Conservation (phyloP, 2,113 vertebrate species). For the Hepsetus odoe region DNA sequence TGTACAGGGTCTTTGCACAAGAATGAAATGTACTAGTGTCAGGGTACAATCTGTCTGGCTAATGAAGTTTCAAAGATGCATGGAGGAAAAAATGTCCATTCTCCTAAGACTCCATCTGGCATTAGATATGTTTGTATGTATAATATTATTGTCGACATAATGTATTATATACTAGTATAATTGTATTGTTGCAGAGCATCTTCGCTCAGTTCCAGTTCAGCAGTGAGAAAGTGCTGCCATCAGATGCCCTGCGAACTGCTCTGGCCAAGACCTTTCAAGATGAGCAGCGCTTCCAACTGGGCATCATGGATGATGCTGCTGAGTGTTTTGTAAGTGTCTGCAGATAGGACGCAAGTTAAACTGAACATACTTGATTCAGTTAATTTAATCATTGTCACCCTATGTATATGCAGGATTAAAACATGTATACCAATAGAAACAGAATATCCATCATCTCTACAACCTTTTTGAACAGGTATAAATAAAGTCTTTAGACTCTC, state of each 20-base stretch:
- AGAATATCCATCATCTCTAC: too few species aligned
- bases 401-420: too few species aligned
- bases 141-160: background rate
- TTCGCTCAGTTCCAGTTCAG: slow-evolving; percentile 91
- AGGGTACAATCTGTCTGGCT: too few species aligned
- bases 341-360: too few species aligned
- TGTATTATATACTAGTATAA: background rate
- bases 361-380: background rate
- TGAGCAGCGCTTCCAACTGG: slow-evolving; percentile 89
- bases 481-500: background rate
- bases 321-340: slow-evolving; percentile 85
- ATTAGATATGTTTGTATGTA: background rate
- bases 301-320: slow-evolving; percentile 90
- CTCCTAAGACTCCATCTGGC: too few species aligned
- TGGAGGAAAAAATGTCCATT: too few species aligned
- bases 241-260: slow-evolving; percentile 85
- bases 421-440: too few species aligned
- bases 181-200: slow-evolving; percentile 75
- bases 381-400: background rate
- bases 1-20: too few species aligned
- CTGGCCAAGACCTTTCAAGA: slow-evolving; percentile 91
- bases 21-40: too few species aligned
- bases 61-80: too few species aligned
- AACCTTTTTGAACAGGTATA: too few species aligned
- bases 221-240: slow-evolving; percentile 87